These are phyloP conservation scores for Phoebastria nigripes DNA, from an alignment of 2,797 vertebrate genomes.

Conservation along the genomic window DNA sequence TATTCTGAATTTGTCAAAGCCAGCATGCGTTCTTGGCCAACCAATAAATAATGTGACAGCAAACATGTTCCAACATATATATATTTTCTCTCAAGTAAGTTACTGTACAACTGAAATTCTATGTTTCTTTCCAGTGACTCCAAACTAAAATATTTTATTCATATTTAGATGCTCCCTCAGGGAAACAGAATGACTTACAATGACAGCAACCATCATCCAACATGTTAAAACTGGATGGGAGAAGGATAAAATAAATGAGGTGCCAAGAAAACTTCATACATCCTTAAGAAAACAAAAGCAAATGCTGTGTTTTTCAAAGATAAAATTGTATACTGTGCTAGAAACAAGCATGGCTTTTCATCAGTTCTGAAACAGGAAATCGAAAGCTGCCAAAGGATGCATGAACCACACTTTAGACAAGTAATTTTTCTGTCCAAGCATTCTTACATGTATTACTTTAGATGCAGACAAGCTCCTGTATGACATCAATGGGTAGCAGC, in stretches of 20 bases:
- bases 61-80: background rate
- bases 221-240: background rate
- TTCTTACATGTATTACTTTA: background rate
- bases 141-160: background rate
- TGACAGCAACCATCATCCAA: background rate
- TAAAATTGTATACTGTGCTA: background rate
- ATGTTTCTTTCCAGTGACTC: background rate
- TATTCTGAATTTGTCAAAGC: background rate
- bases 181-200: background rate
- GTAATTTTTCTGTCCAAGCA: slow-evolving; percentile 9
- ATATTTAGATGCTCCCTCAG: background rate
- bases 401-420: slow-evolving; percentile 5
- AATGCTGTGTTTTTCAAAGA: background rate
- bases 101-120: background rate
- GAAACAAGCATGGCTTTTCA: background rate
- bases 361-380: slow-evolving; percentile 24
- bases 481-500: background rate
- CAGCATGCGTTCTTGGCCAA: background rate
- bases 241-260: background rate
- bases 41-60: background rate
- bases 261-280: background rate
- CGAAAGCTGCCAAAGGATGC: background rate
- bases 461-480: slow-evolving; percentile 17
- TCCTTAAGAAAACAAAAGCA: slow-evolving; percentile 19
- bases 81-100: background rate